A percentile compares a stretch with the other conserved stretches of the same genome.
phyloP scores from a whole-genome alignment of 2,113 vertebrate genomes.

The Melierax canorus region DNA sequence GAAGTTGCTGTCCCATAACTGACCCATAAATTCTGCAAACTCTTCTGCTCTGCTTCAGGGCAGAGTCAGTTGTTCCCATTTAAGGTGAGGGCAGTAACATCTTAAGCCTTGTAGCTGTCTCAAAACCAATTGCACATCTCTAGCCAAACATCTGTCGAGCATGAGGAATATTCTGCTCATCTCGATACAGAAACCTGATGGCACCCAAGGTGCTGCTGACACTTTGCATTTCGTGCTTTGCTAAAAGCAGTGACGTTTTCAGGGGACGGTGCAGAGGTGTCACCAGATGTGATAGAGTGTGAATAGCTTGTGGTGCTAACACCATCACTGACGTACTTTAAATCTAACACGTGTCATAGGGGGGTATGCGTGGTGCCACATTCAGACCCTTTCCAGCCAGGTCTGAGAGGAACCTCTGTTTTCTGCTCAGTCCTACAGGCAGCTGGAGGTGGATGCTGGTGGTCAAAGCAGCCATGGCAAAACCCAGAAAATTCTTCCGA shows the following conservation, averaged over 20 bases:
- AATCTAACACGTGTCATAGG: neutral
- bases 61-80: neutral
- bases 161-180: neutral
- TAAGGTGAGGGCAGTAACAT: neutral
- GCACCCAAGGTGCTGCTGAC: neutral
- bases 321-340: neutral
- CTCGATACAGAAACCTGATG: neutral
- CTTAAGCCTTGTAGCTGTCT: neutral
- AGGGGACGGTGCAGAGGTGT: neutral
- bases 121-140: neutral
- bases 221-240: neutral
- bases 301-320: neutral
- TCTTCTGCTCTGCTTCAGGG: neutral
- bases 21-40: neutral
- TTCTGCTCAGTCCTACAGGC: neutral
- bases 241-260: neutral
- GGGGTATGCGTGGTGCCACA: accelerated
- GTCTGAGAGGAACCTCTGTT: neutral
- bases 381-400: neutral
- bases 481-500: neutral
- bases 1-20: neutral
- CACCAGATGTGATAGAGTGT: slow-evolving; percentile 6
- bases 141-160: neutral
- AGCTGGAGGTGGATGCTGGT: neutral
- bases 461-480: neutral